Conservation (phyloP, 2,888 invertebrate genomes). For the Cordilura impudica region DNA sequence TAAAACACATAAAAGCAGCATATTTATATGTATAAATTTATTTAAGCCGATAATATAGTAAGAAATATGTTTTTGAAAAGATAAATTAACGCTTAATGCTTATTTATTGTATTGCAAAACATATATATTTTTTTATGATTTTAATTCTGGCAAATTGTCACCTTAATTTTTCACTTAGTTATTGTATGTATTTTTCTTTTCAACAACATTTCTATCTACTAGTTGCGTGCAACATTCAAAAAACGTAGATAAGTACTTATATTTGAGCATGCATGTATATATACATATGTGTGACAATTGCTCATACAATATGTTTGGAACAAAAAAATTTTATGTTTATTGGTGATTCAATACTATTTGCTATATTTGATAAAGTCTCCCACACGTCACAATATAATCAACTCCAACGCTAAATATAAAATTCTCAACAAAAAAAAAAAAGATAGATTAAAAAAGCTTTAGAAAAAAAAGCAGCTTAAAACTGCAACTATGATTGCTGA, state of each 20-base stretch:
- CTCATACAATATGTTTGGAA: constrained; percentile 16
- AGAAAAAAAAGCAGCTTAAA: constrained; percentile 3
- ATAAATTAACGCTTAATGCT: constrained; percentile 25
- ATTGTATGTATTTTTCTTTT: neutral
- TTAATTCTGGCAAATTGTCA: constrained; percentile 59
- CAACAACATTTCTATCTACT: constrained; percentile 17
- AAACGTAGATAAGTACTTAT: too few species aligned
- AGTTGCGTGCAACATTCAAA: constrained; percentile 49
- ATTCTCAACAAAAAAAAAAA: constrained; percentile 18
- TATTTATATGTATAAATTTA: constrained; percentile 24
- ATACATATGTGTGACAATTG: constrained; percentile 3
- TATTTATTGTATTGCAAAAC: constrained; percentile 3
- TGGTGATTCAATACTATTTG: constrained; percentile 62
- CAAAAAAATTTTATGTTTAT: neutral
- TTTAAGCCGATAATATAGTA: neutral
- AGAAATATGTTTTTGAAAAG: constrained; percentile 1
- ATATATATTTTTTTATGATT: constrained; percentile 4
- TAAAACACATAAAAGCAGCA: constrained; percentile 21
- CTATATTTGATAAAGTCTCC: constrained; percentile 35
- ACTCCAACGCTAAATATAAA: constrained; percentile 58
- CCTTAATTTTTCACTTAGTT: constrained; percentile 47
- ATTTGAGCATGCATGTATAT: neutral
- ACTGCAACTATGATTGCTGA: constrained; percentile 39
- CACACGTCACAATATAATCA: constrained; percentile 60
- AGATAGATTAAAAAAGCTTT: constrained; percentile 37